Evolutionary conservation across 1,140 invertebrate species (phyloP).

Genomic region (Trachymyrmex septentrionalis): DNA sequence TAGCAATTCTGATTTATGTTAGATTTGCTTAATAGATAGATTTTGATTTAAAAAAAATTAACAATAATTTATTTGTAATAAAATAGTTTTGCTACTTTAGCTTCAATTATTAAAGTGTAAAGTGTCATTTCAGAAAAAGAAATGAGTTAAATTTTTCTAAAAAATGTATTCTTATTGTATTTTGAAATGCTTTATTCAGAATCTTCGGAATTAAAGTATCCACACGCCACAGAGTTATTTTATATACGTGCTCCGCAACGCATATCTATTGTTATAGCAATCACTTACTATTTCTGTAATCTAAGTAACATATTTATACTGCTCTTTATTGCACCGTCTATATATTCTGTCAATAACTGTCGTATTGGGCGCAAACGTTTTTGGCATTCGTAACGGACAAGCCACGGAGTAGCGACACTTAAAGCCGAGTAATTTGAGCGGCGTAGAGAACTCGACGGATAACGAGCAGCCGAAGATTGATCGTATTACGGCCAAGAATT

Average conservation of each 20-base stretch:
- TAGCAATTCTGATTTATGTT: neutral
- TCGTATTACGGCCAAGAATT: conserved; percentile 69
- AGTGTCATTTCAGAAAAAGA: neutral
- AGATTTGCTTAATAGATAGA: neutral
- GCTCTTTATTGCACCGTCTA: conserved; percentile 19
- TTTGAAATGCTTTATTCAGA: neutral
- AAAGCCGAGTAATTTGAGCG: conserved; percentile 64
- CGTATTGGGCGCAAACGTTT: conserved; percentile 40
- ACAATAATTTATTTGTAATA: neutral
- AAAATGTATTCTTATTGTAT: neutral
- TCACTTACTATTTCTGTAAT: conserved; percentile 24
- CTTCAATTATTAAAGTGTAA: neutral
- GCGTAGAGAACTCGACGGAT: conserved; percentile 71
- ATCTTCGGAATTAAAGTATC: neutral
- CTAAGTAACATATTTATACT: neutral
- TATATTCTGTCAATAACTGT: conserved; percentile 57
- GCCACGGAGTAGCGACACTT: conserved; percentile 47
- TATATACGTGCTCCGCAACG: neutral
- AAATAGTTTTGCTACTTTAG: neutral
- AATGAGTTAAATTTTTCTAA: neutral
- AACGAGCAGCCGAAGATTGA: conserved; percentile 73
- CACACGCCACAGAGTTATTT: neutral
- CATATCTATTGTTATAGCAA: neutral
- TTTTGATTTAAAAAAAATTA: neutral
- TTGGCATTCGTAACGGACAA: conserved; percentile 54